phyloP scores from a whole-genome alignment of 2,888 invertebrate genomes.

The Lepetodrilus schrolli region DNA sequence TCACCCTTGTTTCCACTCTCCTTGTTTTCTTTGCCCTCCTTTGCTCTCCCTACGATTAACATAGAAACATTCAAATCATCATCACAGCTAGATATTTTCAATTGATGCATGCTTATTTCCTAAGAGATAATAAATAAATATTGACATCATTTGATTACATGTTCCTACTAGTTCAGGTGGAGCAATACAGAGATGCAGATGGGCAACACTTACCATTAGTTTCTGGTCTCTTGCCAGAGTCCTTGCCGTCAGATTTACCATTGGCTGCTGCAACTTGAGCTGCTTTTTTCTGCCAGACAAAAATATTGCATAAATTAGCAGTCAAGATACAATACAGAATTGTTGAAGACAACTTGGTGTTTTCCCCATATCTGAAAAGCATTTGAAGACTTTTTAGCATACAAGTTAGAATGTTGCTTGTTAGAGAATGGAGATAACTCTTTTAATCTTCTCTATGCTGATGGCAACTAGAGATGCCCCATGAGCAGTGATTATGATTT shows the following conservation, averaged over 20 bases:
- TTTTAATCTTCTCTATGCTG: no score
- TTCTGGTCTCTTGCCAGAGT: conserved; percentile 32
- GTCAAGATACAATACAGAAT: no score
- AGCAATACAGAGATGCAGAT: neutral
- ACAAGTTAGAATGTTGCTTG: no score
- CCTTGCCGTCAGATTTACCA: conserved; percentile 25
- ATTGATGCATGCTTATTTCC: neutral
- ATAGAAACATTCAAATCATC: neutral
- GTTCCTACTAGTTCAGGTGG: neutral
- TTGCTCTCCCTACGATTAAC: neutral
- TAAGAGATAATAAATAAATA: neutral
- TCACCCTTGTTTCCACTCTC: conserved; percentile 40
- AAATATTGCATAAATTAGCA: no score
- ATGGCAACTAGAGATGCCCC: no score
- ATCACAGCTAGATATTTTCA: neutral
- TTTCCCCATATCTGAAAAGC: no score
- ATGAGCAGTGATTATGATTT: no score
- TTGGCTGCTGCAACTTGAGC: conserved; percentile 37
- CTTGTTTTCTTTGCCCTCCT: conserved; percentile 31
- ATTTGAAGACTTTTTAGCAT: no score
- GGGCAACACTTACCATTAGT: conserved; percentile 29
- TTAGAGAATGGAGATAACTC: no score
- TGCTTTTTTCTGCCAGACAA: conserved; percentile 43
- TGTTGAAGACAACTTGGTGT: no score
- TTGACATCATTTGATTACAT: neutral